These are phyloP conservation scores for Aricia artaxerxes DNA, from an alignment of 2,888 invertebrate species.

Conservation along the genomic window DNA sequence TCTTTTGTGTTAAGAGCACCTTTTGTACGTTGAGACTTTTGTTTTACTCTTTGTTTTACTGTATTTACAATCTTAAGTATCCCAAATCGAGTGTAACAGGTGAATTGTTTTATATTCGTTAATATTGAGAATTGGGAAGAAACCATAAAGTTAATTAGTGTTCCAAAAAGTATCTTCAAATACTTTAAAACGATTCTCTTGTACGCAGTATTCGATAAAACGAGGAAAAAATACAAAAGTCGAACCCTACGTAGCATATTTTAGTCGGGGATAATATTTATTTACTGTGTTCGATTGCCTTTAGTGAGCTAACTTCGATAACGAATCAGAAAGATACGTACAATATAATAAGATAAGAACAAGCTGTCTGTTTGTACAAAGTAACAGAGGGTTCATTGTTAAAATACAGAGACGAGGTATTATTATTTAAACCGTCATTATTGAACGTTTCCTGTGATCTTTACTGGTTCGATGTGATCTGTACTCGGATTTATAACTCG, in stretches of 20 bases:
- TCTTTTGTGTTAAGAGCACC: conserved; percentile 22
- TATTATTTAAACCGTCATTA: conserved; percentile 69
- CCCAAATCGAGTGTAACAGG: conserved; percentile 16
- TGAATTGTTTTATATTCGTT: conserved; percentile 11
- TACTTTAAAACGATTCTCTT: neutral
- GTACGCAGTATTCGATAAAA: neutral
- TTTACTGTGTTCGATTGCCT: conserved; percentile 35
- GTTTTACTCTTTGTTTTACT: conserved; percentile 12
- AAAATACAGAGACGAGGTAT: conserved; percentile 60
- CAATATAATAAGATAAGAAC: conserved; percentile 65
- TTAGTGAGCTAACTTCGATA: conserved; percentile 48
- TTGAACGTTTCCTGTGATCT: conserved; percentile 62
- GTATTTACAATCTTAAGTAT: neutral
- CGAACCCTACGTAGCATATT: conserved; percentile 11
- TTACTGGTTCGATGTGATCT: conserved; percentile 31
- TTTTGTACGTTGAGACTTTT: conserved; percentile 2
- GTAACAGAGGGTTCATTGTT: conserved; percentile 73
- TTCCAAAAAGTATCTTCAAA: neutral
- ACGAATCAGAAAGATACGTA: conserved; percentile 50
- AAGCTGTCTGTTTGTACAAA: conserved; percentile 75
- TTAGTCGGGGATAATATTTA: conserved; percentile 10
- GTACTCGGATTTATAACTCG: neutral
- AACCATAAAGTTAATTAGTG: conserved; percentile 11
- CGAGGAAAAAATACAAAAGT: conserved; percentile 2
- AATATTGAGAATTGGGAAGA: conserved; percentile 1